Percentiles rank a stretch among this genome's conserved stretches.
Evolutionary conservation across 2,888 invertebrate species (phyloP).

Genomic region (Ophion slaviceki): DNA sequence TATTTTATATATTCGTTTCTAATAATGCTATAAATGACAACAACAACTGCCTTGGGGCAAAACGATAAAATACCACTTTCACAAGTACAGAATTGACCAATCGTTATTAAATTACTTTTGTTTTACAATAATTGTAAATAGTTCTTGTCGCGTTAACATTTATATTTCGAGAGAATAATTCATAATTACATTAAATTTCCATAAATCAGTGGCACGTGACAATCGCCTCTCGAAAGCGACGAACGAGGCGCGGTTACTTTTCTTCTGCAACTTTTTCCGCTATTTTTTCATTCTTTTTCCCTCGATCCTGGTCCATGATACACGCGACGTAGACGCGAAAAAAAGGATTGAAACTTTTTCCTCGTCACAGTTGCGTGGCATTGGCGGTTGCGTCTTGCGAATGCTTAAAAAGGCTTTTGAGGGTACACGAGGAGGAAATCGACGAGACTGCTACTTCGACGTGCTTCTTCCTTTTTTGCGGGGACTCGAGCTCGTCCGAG

Average conservation of each 20-base stretch:
- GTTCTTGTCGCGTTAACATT: not conserved
- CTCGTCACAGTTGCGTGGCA: constrained; percentile 62
- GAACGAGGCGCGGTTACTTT: not conserved
- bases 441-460: constrained; percentile 54
- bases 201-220: not conserved
- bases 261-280: constrained; percentile 18
- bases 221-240: not conserved
- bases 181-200: not conserved
- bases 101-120: not conserved
- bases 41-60: too few species aligned
- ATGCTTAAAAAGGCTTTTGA: constrained; percentile 69
- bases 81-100: not conserved
- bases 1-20: too few species aligned
- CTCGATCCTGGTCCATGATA: constrained; percentile 22
- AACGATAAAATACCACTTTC: too few species aligned
- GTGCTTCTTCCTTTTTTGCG: constrained; percentile 26
- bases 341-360: constrained; percentile 49
- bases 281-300: constrained; percentile 9
- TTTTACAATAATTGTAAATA: not conserved
- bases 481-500: constrained; percentile 18
- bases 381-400: constrained; percentile 59
- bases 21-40: too few species aligned
- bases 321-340: constrained; percentile 23
- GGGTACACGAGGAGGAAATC: constrained; percentile 58
- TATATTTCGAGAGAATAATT: not conserved